Conservation (phyloP, 1,140 invertebrate species). For the Liolophura sinensis region DNA sequence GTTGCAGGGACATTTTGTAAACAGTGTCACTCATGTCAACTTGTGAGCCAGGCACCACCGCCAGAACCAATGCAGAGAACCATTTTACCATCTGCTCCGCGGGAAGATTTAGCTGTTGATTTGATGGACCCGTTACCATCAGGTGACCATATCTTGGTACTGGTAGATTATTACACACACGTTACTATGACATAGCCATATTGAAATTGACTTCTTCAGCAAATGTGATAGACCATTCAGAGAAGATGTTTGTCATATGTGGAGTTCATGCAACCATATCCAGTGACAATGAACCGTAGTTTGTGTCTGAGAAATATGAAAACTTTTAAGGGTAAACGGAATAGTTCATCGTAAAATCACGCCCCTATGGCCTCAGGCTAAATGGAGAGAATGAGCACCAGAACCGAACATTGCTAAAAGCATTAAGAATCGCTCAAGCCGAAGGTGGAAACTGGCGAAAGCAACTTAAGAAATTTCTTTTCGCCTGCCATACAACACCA, state of each 20-base stretch:
- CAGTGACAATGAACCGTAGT: constrained; percentile 25
- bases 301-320: constrained; percentile 14
- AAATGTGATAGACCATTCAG: constrained; percentile 11
- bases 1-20: constrained; percentile 21
- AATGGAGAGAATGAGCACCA: neutral
- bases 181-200: constrained; percentile 23
- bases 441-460: constrained; percentile 17
- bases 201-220: constrained; percentile 15
- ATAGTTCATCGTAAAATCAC: too few relatives aligned
- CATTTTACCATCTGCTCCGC: constrained; percentile 18
- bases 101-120: constrained; percentile 26
- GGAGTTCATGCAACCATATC: constrained; percentile 15
- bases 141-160: constrained; percentile 20
- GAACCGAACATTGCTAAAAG: neutral
- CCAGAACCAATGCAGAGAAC: constrained; percentile 21
- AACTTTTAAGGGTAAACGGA: constrained; percentile 8
- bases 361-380: neutral
- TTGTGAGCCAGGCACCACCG: constrained; percentile 13
- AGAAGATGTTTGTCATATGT: constrained; percentile 21
- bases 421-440: constrained; percentile 9
- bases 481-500: constrained; percentile 13
- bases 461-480: constrained; percentile 15
- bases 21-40: constrained; percentile 25
- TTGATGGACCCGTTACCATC: constrained; percentile 25
- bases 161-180: constrained; percentile 26